Conservation (phyloP, 1,140 invertebrate genomes). For the Euborellia annulipes region DNA sequence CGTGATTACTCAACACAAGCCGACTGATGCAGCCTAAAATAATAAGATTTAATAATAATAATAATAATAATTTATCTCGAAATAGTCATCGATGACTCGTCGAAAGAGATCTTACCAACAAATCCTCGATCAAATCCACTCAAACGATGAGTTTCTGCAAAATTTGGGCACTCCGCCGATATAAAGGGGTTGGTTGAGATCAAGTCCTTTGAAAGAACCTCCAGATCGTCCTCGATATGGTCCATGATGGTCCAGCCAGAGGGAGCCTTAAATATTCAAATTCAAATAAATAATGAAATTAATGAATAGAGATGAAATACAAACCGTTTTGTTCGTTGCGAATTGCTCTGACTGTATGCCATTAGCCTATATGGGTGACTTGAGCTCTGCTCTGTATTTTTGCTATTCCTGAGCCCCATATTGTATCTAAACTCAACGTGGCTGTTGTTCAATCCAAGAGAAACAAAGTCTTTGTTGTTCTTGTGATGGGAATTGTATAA, state of each 20-base stretch:
- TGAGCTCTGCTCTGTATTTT: constrained; percentile 48
- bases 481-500: constrained; percentile 66
- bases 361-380: constrained; percentile 53
- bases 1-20: constrained; percentile 51
- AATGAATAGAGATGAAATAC: too few species aligned
- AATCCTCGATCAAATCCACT: constrained; percentile 44
- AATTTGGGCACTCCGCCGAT: constrained; percentile 70
- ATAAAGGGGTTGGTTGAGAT: constrained; percentile 62
- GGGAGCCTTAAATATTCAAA: too few species aligned
- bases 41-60: constrained; percentile 7
- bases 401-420: constrained; percentile 54
- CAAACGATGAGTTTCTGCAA: constrained; percentile 31
- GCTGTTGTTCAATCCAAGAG: constrained; percentile 57
- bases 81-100: too few species aligned
- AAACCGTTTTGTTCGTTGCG: too few species aligned
- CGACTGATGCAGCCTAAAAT: constrained; percentile 65
- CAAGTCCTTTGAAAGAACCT: constrained; percentile 53
- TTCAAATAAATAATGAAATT: too few species aligned
- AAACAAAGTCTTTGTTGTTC: constrained; percentile 61
- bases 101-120: constrained; percentile 45
- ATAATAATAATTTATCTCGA: too few species aligned
- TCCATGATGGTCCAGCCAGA: constrained; percentile 18
- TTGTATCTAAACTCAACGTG: constrained; percentile 62
- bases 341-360: constrained; percentile 58
- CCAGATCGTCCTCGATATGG: constrained; percentile 47